Evolutionary conservation across 2,113 vertebrate genomes (phyloP).

Genomic region (Oncorhynchus clarkii): DNA sequence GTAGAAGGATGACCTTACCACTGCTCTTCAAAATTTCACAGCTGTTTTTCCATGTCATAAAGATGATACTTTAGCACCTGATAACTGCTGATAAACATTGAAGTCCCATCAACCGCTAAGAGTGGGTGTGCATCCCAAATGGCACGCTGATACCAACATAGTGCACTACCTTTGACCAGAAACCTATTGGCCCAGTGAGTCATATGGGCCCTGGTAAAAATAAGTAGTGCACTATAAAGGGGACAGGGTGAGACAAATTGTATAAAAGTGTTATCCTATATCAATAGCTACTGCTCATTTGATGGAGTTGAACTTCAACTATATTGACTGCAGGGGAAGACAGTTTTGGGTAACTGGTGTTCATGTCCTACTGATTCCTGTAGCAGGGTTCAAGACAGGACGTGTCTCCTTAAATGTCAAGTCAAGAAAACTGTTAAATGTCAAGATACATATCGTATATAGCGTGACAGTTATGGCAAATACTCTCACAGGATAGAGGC

Average conservation of each 20-base stretch:
- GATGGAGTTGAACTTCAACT: conserved; percentile 33
- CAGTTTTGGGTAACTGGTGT: conserved; percentile 6
- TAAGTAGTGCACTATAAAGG: too few species aligned
- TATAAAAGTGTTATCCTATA: conserved; percentile 15
- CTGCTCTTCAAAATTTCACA: conserved; percentile 42
- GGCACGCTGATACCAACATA: not conserved
- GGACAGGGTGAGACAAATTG: conserved; percentile 16
- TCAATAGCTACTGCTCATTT: conserved; percentile 24
- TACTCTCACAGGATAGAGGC: not conserved
- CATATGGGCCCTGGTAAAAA: too few species aligned
- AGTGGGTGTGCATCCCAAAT: too few species aligned
- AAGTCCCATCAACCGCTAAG: conserved; percentile 44
- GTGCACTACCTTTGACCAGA: too few species aligned
- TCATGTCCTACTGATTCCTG: conserved; percentile 15
- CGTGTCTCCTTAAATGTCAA: conserved; percentile 23
- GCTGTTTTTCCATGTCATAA: conserved; percentile 53
- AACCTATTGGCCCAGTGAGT: too few species aligned
- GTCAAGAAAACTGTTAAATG: conserved; percentile 13
- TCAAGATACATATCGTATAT: conserved; percentile 6
- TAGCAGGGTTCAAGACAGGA: conserved; percentile 3
- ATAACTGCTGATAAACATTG: conserved; percentile 55
- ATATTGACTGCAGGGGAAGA: conserved; percentile 47
- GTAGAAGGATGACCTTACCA: conserved; percentile 51
- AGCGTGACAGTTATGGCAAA: conserved; percentile 29
- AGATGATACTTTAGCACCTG: conserved; percentile 55